Base-by-base conservation (phyloP, 2,113 vertebrate species). In the Lamprologus sp. region DNA sequence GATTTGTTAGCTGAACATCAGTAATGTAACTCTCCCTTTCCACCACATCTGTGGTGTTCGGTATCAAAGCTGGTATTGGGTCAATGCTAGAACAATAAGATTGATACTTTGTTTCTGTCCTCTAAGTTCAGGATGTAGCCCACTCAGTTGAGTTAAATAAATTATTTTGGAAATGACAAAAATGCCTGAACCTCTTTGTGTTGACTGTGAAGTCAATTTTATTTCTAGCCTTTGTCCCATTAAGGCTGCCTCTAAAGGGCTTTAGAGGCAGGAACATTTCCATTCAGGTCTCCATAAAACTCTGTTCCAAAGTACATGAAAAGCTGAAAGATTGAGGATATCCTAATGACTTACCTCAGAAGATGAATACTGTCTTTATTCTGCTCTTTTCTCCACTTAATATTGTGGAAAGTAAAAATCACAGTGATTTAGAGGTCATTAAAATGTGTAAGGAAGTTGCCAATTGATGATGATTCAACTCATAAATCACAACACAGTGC, bases 51-150 rank as follows among this genome's bases (percentile, higher is more conserved):
- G 35, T 68, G 63, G 35, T 40, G 63, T 40, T 68, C 1, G 0
- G 3, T 37, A 5, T 65, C 35, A 37, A 65, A 37, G 4, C 60
- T 37, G 60, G 33, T 37, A 65, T 21, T 65, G 19, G 19, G 0
- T 65, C 7, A n/a, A 5, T 37, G 33, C 60, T 65, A 65, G 19
- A 35, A 65, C 60, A 65, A 37, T 7, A 37, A 0, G 0, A 65
- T 2, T 13, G 33, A 13, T 21, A 65, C 33, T 65, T 65, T 65
- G 60, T 7, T 65, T 65, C 60, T 65, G 17, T n/a, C 60, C 31
- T 35, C 17, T 65, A 12, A 35, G 60, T 37, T 37, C 33, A 37
- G 60, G 7, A 21, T 21, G 33, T 21, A 37, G 19, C 33, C 0
- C 33, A 21, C 33, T 37, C 60, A 37, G 60, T 13, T 21, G 33